phyloP scores from a whole-genome alignment of 2,113 vertebrate species.

The Boleophthalmus pectinirostris region DNA sequence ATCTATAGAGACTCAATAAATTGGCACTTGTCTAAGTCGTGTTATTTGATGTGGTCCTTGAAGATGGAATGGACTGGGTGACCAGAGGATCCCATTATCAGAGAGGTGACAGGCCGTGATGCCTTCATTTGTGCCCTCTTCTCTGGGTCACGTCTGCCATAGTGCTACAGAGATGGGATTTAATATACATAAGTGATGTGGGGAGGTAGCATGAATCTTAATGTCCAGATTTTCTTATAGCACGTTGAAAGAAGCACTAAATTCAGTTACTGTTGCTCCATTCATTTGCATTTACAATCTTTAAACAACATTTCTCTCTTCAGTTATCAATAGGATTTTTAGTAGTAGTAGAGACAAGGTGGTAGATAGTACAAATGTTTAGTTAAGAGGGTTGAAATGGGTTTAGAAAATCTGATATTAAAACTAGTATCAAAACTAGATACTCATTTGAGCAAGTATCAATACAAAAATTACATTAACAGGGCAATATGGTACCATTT shows the following conservation, averaged over 20 bases:
- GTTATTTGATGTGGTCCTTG: constrained; percentile 38
- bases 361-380: no score
- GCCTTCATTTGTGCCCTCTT: constrained; percentile 34
- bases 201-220: neutral
- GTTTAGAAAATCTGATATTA: no score
- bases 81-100: constrained; percentile 64
- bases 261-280: neutral
- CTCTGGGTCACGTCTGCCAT: constrained; percentile 42
- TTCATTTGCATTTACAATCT: neutral
- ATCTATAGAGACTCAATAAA: constrained; percentile 40
- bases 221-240: neutral
- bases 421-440: no score
- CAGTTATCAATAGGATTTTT: neutral
- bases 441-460: no score
- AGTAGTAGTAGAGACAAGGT: no score
- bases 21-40: constrained; percentile 2
- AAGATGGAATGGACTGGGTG: constrained; percentile 42
- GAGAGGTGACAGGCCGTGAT: constrained; percentile 58
- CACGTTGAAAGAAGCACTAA: constrained; percentile 1
- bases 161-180: constrained; percentile 21
- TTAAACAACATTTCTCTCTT: neutral
- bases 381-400: no score
- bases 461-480: no score
- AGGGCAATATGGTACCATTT: no score
- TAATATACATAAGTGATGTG: constrained; percentile 44